These are phyloP conservation scores for Silvanus unidentatus DNA, from an alignment of 2,888 invertebrate genomes.

Conservation along the genomic window DNA sequence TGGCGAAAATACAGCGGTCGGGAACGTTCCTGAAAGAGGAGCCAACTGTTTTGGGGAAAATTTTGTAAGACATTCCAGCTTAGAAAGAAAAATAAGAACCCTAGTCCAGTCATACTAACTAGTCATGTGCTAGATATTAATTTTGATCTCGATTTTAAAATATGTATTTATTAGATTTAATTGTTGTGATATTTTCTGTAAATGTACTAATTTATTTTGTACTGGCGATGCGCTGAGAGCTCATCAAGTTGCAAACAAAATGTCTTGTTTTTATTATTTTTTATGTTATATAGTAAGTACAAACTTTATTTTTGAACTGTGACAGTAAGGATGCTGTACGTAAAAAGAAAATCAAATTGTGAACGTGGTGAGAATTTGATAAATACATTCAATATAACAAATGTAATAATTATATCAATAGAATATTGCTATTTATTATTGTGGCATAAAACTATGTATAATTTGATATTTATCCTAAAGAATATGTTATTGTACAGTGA, in stretches of 20 bases:
- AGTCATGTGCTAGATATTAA: constrained; percentile 24
- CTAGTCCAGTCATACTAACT: constrained; percentile 9
- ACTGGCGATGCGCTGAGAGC: no score
- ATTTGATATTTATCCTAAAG: constrained; percentile 1
- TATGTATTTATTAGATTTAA: constrained; percentile 4
- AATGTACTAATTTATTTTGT: constrained; percentile 6
- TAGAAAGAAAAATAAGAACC: not conserved
- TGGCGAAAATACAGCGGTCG: constrained; percentile 53
- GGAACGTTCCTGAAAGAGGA: constrained; percentile 72
- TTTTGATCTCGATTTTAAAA: constrained; percentile 26
- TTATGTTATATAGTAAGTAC: no score
- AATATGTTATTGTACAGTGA: constrained; percentile 18
- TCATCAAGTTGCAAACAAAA: no score
- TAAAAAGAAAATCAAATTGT: no score
- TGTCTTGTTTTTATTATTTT: no score
- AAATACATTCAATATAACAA: no score
- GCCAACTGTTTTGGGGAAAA: constrained; percentile 55
- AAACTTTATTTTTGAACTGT: no score
- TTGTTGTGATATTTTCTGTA: constrained; percentile 14
- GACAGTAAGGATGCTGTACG: no score
- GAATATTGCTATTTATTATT: no score
- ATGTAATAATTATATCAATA: no score
- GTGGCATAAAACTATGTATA: no score
- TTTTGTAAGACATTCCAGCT: constrained; percentile 22
- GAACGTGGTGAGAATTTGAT: no score